Conservation (phyloP, 2,888 invertebrate species). For the Morinoia aosen region DNA sequence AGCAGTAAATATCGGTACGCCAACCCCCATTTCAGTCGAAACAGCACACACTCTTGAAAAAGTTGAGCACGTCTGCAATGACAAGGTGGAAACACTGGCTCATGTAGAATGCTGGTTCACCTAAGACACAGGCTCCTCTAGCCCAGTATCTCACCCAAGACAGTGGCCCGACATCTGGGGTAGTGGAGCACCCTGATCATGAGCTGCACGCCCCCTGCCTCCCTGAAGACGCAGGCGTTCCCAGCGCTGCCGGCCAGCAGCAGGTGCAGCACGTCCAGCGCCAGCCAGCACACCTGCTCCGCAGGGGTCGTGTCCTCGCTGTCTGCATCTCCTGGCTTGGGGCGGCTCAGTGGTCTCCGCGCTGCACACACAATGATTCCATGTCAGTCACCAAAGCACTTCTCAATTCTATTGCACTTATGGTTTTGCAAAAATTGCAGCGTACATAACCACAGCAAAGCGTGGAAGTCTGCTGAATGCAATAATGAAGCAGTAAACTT, state of each 20-base stretch:
- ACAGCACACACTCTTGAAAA: too few relatives aligned
- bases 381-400: not conserved
- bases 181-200: conserved; percentile 89
- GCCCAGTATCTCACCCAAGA: conserved; percentile 77
- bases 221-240: conserved; percentile 93
- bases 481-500: too few relatives aligned
- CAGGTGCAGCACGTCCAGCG: conserved; percentile 89
- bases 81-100: too few relatives aligned
- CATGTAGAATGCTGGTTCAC: too few relatives aligned
- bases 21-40: too few relatives aligned
- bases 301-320: conserved; percentile 73
- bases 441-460: too few relatives aligned
- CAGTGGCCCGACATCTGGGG: conserved; percentile 85
- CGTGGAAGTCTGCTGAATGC: too few relatives aligned
- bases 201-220: conserved; percentile 93
- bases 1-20: too few relatives aligned
- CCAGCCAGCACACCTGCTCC: conserved; percentile 84
- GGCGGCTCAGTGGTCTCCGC: not conserved
- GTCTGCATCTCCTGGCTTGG: not conserved
- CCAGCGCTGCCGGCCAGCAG: conserved; percentile 86
- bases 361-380: not conserved
- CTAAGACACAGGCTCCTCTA: not conserved
- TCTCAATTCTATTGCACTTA: too few relatives aligned
- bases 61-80: too few relatives aligned
- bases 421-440: too few relatives aligned